Conservation (phyloP, 2,797 vertebrate species). For the Oophaga sylvatica region DNA sequence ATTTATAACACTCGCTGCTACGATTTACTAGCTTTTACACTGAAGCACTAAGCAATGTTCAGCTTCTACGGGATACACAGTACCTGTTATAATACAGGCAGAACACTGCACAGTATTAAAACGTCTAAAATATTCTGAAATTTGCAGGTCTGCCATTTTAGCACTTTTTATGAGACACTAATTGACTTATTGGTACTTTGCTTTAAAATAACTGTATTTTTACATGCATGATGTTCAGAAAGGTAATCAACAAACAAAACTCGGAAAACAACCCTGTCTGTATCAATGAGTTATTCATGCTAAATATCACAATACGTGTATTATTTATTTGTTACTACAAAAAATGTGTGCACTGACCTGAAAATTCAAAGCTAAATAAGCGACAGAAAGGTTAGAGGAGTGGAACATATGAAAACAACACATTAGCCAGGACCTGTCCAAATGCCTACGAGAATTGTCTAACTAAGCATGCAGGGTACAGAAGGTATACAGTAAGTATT, state of each 20-base stretch:
- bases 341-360: constrained; percentile 4
- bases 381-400: neutral
- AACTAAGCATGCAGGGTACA: too few species aligned
- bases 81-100: neutral
- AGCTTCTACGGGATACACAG: neutral
- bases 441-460: neutral
- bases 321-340: neutral
- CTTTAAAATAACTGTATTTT: neutral
- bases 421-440: neutral
- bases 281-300: neutral
- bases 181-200: neutral
- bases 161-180: neutral
- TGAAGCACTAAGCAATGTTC: neutral
- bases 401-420: neutral
- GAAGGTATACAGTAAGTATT: too few species aligned
- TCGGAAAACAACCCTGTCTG: neutral
- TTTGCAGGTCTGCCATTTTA: neutral
- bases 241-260: neutral
- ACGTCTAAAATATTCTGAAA: neutral
- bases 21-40: neutral
- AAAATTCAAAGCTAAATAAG: neutral
- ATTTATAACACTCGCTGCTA: neutral
- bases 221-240: neutral
- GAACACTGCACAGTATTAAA: neutral
- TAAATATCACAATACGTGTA: neutral